Evolutionary conservation across 2,888 invertebrate genomes (phyloP), one percentile per base, ranked within the genome.

Genomic region (Hemicrepidius hirtus): DNA sequence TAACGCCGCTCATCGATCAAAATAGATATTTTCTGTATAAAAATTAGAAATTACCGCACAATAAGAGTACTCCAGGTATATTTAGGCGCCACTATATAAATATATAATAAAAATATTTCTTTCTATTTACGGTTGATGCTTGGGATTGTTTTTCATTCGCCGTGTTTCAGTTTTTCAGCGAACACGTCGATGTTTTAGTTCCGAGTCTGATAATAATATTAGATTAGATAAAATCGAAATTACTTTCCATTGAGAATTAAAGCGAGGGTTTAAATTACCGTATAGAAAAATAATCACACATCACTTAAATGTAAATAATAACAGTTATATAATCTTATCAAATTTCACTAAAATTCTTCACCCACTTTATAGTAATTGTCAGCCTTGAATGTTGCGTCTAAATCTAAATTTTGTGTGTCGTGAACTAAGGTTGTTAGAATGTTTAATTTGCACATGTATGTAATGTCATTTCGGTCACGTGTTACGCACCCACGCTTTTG

Each of bases 1-100:
- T 71, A 68, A 63, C 60, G 70, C 68, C 71, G 75, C 73, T 79
- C 78, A 77, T 78, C 78, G 79, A 78, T 79, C 75, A 73, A 78
- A 79, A 79, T 79, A 79, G 77, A 77, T 68, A 68, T 65, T 66
- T 70, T 60, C 59, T 57, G 46, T 62, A 55, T 53, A 57, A 66
- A 65, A 60, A 65, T 40, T 66, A 28, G 50, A 71, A 35, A 63
- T 57, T 57, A 57, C 57, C 13, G 16, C 13, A 21, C 20, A 50
- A 21, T 50, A 4, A 16, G 20, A 57, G 46, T 46, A 46, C 46
- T 46, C 6, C 18, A 46, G 46, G 46, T 46, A 44, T 46, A 40
- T 40, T 40, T 40, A 40, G 6, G 40, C 13, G 40, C 40, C 40
- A 40, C 40, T 40, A 13, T 49, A 49, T 12, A 49, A 49, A 49